Conservation (phyloP, 1,140 invertebrate species). For the Sitobion miscanthi region DNA sequence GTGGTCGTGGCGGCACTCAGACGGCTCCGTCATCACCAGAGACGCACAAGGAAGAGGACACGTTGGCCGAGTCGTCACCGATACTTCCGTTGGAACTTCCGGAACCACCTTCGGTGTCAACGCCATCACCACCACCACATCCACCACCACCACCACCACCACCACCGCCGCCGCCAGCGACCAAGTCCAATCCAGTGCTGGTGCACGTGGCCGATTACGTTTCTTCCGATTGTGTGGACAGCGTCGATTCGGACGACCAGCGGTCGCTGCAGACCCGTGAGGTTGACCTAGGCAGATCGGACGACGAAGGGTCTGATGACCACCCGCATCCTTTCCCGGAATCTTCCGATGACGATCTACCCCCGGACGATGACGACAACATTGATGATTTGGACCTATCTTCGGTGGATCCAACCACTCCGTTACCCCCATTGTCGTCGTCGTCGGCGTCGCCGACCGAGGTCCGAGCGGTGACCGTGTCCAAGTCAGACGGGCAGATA, state of each 20-base stretch:
- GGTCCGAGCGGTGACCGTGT: neutral
- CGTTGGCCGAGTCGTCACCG: neutral
- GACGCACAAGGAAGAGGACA: neutral
- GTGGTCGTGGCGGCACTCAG: neutral
- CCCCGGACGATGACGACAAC: neutral
- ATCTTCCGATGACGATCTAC: neutral
- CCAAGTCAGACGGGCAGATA: constrained; percentile 38
- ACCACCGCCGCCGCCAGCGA: neutral
- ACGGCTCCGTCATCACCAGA: constrained; percentile 33
- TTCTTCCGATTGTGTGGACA: constrained; percentile 41
- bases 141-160: neutral
- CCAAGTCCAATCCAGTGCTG: neutral
- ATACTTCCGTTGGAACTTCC: neutral
- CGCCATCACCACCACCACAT: rapidly evolving
- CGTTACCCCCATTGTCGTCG: neutral
- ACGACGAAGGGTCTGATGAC: neutral
- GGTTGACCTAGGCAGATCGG: neutral
- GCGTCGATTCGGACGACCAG: constrained; percentile 41
- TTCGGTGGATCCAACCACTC: neutral
- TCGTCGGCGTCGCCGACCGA: neutral
- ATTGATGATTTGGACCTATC: neutral
- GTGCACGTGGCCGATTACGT: constrained; percentile 51
- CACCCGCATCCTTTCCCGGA: neutral
- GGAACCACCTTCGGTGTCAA: too few species aligned
- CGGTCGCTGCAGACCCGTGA: neutral